A percentile compares a stretch with the other conserved stretches of the same genome.
These are phyloP conservation scores for Crocidura indochinensis DNA, from an alignment of 2,797 vertebrate species.

Conservation along the genomic window DNA sequence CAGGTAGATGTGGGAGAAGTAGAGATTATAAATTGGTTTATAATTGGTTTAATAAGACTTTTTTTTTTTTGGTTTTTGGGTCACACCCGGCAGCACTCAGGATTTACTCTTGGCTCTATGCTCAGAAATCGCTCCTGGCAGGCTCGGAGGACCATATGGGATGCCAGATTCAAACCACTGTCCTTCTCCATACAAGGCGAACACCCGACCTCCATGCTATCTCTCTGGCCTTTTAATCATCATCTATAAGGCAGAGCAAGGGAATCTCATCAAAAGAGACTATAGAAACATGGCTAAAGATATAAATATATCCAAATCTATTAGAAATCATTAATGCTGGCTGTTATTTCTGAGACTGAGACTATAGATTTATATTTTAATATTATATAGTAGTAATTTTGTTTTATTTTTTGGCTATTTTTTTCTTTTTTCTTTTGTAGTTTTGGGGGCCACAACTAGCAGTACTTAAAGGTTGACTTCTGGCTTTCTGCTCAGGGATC, in stretches of 20 bases:
- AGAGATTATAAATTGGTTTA: background rate
- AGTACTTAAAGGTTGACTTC: too few relatives aligned
- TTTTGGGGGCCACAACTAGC: too few relatives aligned
- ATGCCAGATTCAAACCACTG: too few relatives aligned
- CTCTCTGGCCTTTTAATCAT: constrained; percentile 33
- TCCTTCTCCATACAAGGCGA: too few relatives aligned
- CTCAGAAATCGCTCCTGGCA: too few relatives aligned
- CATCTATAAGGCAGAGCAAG: constrained; percentile 28
- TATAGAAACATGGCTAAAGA: constrained; percentile 16
- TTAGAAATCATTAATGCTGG: constrained; percentile 42
- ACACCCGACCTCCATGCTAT: too few relatives aligned
- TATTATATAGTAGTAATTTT: constrained; percentile 29
- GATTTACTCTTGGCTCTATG: too few relatives aligned
- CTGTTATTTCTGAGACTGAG: constrained; percentile 32
- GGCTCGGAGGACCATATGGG: too few relatives aligned
- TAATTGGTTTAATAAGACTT: constrained; percentile 14
- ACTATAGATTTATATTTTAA: background rate
- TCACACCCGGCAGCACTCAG: too few relatives aligned
- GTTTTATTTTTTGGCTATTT: too few relatives aligned
- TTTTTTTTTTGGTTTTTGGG: background rate
- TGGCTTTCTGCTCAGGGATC: too few relatives aligned
- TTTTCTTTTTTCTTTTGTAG: too few relatives aligned
- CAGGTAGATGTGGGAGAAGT: background rate
- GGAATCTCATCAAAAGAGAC: constrained; percentile 25
- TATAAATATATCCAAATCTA: constrained; percentile 8